These are phyloP conservation scores for Platyscapa corneri DNA, from an alignment of 1,140 invertebrate genomes.

Conservation along the genomic window DNA sequence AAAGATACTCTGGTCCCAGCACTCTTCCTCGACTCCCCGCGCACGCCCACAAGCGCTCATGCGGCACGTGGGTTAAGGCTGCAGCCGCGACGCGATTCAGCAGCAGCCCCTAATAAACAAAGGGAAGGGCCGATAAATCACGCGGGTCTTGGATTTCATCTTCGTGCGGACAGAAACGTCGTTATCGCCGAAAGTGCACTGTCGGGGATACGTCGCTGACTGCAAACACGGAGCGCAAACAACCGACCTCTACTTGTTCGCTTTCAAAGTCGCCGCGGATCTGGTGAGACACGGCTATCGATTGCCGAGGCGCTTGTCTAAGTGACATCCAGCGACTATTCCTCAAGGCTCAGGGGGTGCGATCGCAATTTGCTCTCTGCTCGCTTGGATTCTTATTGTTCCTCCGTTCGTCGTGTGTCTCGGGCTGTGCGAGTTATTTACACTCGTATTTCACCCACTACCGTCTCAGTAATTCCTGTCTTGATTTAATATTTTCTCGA, in stretches of 20 bases:
- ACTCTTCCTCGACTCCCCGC: too few species aligned
- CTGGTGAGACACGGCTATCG: background rate
- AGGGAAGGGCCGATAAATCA: constrained; percentile 6
- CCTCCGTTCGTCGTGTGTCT: background rate
- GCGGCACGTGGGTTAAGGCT: too few species aligned
- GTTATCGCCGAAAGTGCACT: constrained; percentile 38
- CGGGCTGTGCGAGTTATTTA: background rate
- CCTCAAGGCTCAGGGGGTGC: background rate
- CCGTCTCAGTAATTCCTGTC: background rate
- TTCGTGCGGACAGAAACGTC: background rate
- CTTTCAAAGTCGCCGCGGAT: background rate
- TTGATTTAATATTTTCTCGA: background rate
- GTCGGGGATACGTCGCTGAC: background rate
- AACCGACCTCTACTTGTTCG: background rate
- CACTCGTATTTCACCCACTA: background rate
- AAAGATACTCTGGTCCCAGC: background rate
- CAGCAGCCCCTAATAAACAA: constrained; percentile 8
- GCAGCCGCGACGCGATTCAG: background rate
- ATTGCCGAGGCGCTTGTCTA: background rate
- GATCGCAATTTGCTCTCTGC: background rate
- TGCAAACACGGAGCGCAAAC: constrained; percentile 13
- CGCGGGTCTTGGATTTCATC: constrained; percentile 1
- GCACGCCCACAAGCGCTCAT: too few species aligned
- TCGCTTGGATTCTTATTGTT: background rate
- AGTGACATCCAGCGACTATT: background rate